phyloP scores from a whole-genome alignment of 2,113 vertebrate species.

The Chionomys nivalis region DNA sequence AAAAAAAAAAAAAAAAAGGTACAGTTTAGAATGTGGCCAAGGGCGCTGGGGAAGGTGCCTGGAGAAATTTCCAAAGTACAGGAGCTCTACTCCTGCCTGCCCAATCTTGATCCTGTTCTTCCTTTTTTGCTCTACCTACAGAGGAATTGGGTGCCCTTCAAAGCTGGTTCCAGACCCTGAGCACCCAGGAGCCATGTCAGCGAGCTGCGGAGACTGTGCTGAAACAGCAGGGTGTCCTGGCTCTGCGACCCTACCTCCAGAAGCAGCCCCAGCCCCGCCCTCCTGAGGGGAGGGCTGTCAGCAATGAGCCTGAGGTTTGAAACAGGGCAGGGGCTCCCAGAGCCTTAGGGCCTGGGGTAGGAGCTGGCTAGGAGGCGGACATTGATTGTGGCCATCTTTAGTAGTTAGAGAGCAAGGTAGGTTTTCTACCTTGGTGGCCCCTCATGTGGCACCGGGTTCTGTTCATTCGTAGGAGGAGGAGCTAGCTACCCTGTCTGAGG shows the following conservation, averaged over 20 bases:
- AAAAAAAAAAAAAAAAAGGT: no score
- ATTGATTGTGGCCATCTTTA: neutral
- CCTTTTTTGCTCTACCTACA: slow-evolving; percentile 66
- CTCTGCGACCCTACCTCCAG: slow-evolving; percentile 89
- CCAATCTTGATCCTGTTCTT: neutral
- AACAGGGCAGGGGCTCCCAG: neutral
- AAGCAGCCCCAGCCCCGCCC: slow-evolving; percentile 88
- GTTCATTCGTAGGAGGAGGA: slow-evolving; percentile 84
- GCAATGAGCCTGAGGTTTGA: slow-evolving; percentile 89
- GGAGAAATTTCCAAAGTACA: neutral
- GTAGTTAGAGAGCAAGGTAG: neutral
- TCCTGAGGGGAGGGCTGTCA: slow-evolving; percentile 78
- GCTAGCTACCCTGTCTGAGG: slow-evolving; percentile 85
- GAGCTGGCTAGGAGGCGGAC: neutral
- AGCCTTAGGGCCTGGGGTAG: neutral
- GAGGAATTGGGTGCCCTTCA: slow-evolving; percentile 86
- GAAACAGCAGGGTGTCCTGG: slow-evolving; percentile 84
- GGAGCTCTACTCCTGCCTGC: neutral
- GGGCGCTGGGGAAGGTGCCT: neutral
- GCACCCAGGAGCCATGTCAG: slow-evolving; percentile 84
- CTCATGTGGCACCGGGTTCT: neutral
- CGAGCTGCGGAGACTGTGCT: slow-evolving; percentile 86
- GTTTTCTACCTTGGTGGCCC: neutral
- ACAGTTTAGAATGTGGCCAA: no score
- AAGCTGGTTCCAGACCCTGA: slow-evolving; percentile 91